Percentiles rank a stretch among this genome's conserved stretches.
Conservation (phyloP, 2,888 invertebrate genomes). For the Imbricaverruca yamaguchii region DNA sequence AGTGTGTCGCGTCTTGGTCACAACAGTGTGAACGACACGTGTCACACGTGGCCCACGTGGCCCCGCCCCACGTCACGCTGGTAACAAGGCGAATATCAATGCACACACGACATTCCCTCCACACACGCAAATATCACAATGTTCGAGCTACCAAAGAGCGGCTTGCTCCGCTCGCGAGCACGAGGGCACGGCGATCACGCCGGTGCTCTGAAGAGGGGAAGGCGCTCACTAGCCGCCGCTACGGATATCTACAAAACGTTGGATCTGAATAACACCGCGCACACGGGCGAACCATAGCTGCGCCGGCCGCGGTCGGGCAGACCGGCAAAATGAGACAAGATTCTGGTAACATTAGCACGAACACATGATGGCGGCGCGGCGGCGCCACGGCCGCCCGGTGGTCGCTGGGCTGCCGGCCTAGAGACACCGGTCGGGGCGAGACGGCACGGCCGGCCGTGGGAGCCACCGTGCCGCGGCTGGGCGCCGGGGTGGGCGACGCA, state of each 20-base stretch:
- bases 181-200: too few relatives aligned
- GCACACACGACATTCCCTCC: not conserved
- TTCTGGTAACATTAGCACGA: conserved; percentile 19
- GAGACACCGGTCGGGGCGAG: not conserved
- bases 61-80: not conserved
- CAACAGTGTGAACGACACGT: too few relatives aligned
- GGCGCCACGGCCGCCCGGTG: too few relatives aligned
- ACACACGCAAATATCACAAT: conserved; percentile 1
- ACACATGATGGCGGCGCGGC: not conserved
- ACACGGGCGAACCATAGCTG: not conserved
- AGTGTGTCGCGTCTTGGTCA: too few relatives aligned
- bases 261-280: not conserved
- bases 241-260: conserved; percentile 14
- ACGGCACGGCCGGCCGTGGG: too few relatives aligned
- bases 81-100: conserved; percentile 5
- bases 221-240: too few relatives aligned
- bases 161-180: not conserved
- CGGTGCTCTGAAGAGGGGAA: too few relatives aligned
- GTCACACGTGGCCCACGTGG: too few relatives aligned
- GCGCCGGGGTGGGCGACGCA: conserved; percentile 16
- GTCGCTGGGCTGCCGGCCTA: too few relatives aligned
- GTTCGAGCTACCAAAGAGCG: not conserved
- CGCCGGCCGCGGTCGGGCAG: not conserved
- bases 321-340: not conserved
- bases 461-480: not conserved